A percentile compares a stretch with the other conserved stretches of the same genome.
These are phyloP conservation scores for Drosophila tsacasi DNA, from an alignment of 1,140 invertebrate genomes.

Conservation along the genomic window DNA sequence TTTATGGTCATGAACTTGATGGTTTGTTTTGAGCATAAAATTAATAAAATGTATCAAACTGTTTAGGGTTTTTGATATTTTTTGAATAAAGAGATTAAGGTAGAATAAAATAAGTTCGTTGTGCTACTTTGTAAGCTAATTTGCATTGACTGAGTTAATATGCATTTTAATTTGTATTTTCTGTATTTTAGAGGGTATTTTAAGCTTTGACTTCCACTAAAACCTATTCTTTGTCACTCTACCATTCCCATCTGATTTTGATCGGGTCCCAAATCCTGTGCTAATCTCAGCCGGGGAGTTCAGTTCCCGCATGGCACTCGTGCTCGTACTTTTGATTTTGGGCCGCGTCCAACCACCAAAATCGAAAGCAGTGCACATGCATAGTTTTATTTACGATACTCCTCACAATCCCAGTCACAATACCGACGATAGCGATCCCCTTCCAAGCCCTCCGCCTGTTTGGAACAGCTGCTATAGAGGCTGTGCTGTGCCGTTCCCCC, in stretches of 20 bases:
- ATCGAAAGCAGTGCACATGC: slow-evolving; percentile 55
- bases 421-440: slow-evolving; percentile 14
- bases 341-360: slow-evolving; percentile 60
- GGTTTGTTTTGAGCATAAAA: slow-evolving; percentile 5
- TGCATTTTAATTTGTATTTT: too few relatives aligned
- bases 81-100: background rate
- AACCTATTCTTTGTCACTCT: background rate
- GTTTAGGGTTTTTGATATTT: background rate
- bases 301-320: slow-evolving; percentile 52
- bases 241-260: slow-evolving; percentile 48
- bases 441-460: slow-evolving; percentile 62
- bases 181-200: slow-evolving; percentile 5
- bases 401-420: slow-evolving; percentile 18
- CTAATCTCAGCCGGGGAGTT: slow-evolving; percentile 63
- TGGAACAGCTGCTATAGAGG: slow-evolving; percentile 53
- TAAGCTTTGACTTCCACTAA: background rate
- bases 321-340: slow-evolving; percentile 12
- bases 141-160: background rate
- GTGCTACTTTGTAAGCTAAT: background rate
- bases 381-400: slow-evolving; percentile 46
- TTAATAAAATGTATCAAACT: slow-evolving; percentile 8
- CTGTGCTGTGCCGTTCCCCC: slow-evolving; percentile 14
- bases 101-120: background rate
- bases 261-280: slow-evolving; percentile 67
- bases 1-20: slow-evolving; percentile 16